Evolutionary conservation across 2,888 invertebrate genomes (phyloP).

Genomic region (Drosophila picticornis): DNA sequence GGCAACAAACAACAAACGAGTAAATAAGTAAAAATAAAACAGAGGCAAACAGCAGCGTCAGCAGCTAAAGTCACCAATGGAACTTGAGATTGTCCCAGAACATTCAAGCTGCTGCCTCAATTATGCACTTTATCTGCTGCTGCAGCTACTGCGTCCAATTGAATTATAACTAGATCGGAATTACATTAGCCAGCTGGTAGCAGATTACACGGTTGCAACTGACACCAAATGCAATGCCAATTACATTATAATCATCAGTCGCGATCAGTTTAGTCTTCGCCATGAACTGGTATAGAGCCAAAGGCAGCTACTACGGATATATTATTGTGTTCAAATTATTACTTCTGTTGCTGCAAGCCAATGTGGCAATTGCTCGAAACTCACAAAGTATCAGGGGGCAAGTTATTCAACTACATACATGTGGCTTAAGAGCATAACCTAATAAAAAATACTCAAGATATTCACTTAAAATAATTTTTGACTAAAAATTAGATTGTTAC

Average conservation of each 20-base stretch:
- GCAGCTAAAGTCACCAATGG: background rate
- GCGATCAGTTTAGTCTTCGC: constrained; percentile 38
- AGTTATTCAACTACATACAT: background rate
- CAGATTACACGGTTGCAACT: constrained; percentile 38
- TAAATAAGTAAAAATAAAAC: constrained; percentile 34
- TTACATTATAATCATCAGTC: constrained; percentile 6
- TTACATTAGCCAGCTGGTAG: constrained; percentile 50
- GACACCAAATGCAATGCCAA: constrained; percentile 21
- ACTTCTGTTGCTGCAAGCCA: background rate
- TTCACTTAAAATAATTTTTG: too few relatives aligned
- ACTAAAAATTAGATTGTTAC: too few relatives aligned
- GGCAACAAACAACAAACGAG: constrained; percentile 46
- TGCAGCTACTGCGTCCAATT: constrained; percentile 32
- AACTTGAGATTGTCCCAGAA: constrained; percentile 10
- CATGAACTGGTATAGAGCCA: constrained; percentile 19
- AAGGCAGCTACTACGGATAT: background rate
- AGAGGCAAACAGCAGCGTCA: constrained; percentile 21
- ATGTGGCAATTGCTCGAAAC: background rate
- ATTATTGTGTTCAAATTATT: constrained; percentile 1
- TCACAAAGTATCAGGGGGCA: background rate
- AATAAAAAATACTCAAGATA: background rate
- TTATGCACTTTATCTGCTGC: constrained; percentile 59
- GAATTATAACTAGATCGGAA: constrained; percentile 50
- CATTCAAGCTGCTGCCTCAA: constrained; percentile 34
- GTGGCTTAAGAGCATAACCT: background rate